phyloP scores from a whole-genome alignment of 2,888 invertebrate genomes.

The Scrobipalpa atriplicella region DNA sequence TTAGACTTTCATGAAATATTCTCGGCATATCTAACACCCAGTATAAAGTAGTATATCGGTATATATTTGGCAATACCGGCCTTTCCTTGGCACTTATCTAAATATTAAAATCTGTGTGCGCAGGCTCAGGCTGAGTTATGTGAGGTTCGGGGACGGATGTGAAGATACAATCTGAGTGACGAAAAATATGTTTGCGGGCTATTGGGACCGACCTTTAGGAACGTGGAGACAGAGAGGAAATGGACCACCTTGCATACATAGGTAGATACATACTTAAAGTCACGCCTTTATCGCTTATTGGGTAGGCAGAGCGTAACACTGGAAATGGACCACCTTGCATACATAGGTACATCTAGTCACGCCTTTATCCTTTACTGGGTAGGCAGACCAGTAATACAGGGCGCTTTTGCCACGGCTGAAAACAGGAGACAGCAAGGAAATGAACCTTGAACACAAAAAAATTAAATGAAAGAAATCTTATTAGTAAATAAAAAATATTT shows the following conservation, averaged over 20 bases:
- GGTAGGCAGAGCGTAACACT: no score
- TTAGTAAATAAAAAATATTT: no score
- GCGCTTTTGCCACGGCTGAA: no score
- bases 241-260: background rate
- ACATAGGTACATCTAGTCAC: no score
- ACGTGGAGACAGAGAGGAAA: background rate
- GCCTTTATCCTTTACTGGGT: no score
- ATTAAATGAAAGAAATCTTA: no score
- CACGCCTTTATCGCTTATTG: no score
- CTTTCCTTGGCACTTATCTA: constrained; percentile 64
- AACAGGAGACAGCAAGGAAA: no score
- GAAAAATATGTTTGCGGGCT: constrained; percentile 20
- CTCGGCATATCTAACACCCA: background rate
- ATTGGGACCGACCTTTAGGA: background rate
- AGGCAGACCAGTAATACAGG: no score
- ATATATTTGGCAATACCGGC: constrained; percentile 39
- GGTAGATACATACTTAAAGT: no score
- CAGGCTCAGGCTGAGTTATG: constrained; percentile 60
- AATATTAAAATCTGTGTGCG: constrained; percentile 73
- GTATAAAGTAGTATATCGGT: constrained; percentile 2
- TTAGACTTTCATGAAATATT: background rate
- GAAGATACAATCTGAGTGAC: constrained; percentile 11
- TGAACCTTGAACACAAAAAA: no score
- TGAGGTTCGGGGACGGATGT: constrained; percentile 37
- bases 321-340: no score